Conservation (phyloP, 2,113 vertebrate species). For the Gadus chalcogrammus region DNA sequence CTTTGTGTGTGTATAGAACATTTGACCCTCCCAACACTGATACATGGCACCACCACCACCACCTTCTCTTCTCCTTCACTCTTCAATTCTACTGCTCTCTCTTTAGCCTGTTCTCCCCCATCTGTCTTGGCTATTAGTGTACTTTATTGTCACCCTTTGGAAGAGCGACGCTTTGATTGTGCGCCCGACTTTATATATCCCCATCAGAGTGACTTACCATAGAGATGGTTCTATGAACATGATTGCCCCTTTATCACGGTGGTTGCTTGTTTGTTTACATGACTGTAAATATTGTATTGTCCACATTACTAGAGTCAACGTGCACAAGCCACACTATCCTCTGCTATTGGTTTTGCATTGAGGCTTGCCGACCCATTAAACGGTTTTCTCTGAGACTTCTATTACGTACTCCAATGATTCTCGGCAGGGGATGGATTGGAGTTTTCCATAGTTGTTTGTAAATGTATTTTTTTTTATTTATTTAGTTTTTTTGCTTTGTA, state of each 20-base stretch:
- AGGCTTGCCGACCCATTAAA: conserved; percentile 60
- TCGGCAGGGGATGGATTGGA: conserved; percentile 49
- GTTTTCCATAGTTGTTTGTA: conserved; percentile 34
- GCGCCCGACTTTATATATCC: conserved; percentile 65
- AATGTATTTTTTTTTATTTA: conserved; percentile 9
- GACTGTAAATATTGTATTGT: conserved; percentile 9
- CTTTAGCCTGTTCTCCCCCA: conserved; percentile 33
- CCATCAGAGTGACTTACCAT: conserved; percentile 53
- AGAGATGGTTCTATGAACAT: conserved; percentile 13
- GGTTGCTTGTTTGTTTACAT: not conserved
- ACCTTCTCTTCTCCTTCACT: not conserved
- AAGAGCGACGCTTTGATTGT: conserved; percentile 60
- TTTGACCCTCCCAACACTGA: not conserved
- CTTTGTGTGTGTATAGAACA: conserved; percentile 9
- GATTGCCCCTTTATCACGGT: not conserved
- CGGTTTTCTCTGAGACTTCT: conserved; percentile 57
- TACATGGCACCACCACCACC: no score
- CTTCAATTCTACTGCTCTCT: conserved; percentile 24
- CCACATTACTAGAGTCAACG: not conserved
- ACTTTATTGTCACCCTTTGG: conserved; percentile 67
- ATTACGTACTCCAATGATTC: conserved; percentile 54
- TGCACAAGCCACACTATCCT: conserved; percentile 5
- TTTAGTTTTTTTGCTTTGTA: conserved; percentile 4
- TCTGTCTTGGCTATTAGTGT: conserved; percentile 67
- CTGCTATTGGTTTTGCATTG: conserved; percentile 51